Percentiles rank a stretch among this genome's conserved stretches.
phyloP scores from a whole-genome alignment of 2,888 invertebrate species.

The Machimus rusticus region DNA sequence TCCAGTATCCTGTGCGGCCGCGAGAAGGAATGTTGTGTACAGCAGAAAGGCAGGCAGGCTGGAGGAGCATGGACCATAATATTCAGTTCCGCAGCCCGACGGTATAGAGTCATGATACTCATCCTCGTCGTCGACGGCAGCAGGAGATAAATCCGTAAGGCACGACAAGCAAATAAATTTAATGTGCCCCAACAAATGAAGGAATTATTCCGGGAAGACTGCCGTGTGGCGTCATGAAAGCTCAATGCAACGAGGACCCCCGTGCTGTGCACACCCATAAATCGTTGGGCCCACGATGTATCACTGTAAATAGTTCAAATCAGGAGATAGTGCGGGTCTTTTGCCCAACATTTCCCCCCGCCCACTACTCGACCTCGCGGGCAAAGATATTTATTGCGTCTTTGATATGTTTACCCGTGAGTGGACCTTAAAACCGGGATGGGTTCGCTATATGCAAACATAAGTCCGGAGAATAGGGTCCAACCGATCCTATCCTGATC shows the following conservation, averaged over 20 bases:
- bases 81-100: neutral
- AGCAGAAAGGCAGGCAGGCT: neutral
- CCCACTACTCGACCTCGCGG: neutral
- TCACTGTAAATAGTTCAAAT: slow-evolving; percentile 8
- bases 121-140: neutral
- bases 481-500: neutral
- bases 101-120: neutral
- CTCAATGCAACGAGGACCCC: neutral
- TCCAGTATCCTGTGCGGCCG: neutral
- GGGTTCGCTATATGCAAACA: neutral
- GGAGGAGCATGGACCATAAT: neutral
- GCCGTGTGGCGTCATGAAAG: neutral
- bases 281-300: neutral
- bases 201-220: slow-evolving; percentile 1
- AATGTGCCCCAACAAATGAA: neutral
- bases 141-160: neutral
- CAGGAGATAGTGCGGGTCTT: neutral
- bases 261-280: neutral
- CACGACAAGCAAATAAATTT: neutral
- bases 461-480: neutral
- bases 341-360: neutral
- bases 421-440: neutral
- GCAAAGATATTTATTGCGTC: neutral
- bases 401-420: neutral
- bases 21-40: neutral